Percentiles rank a stretch among this genome's conserved stretches.
Evolutionary conservation across 1,140 invertebrate genomes (phyloP).

Genomic region (Acarapis woodi): DNA sequence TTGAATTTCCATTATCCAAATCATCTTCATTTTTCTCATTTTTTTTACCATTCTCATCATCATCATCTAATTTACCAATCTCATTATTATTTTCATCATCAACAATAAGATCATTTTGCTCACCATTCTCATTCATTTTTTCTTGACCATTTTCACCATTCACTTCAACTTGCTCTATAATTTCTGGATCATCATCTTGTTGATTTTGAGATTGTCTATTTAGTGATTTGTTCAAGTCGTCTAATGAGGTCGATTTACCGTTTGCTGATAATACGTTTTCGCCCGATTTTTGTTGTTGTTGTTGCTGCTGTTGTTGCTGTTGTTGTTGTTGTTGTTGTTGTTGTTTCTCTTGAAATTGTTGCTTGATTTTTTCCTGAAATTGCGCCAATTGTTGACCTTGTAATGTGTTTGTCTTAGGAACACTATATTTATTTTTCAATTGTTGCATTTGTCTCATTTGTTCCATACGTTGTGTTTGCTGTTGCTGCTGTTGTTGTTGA

Average conservation of each 20-base stretch:
- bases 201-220: too few relatives aligned
- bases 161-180: constrained; percentile 27
- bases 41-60: neutral
- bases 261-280: neutral
- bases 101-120: neutral
- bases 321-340: neutral
- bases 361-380: neutral
- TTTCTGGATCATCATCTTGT: too few relatives aligned
- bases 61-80: neutral
- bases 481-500: neutral
- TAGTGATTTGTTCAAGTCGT: neutral
- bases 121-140: neutral
- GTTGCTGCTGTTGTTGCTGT: neutral
- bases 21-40: neutral
- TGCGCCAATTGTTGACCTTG: neutral
- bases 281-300: neutral
- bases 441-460: neutral
- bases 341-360: neutral
- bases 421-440: too few relatives aligned
- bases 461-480: neutral
- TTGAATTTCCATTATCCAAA: neutral
- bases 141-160: constrained; percentile 15
- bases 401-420: too few relatives aligned
- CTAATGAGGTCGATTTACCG: neutral
- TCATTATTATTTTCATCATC: neutral